Conservation (phyloP, 2,888 invertebrate species). For the Colletes collaris region DNA sequence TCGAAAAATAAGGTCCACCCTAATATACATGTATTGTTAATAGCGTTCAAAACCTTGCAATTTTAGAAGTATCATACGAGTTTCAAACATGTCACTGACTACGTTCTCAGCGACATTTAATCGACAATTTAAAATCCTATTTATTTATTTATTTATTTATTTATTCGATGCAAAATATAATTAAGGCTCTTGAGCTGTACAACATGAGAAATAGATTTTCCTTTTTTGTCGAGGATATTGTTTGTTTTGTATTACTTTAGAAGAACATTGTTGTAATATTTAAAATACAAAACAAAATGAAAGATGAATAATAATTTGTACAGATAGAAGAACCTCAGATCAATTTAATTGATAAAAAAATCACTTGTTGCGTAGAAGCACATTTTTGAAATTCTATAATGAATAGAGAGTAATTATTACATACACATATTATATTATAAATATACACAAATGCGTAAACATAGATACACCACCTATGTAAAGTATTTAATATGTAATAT, state of each 20-base stretch:
- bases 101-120: constrained; percentile 14
- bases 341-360: constrained; percentile 57
- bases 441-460: constrained; percentile 47
- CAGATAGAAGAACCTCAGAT: constrained; percentile 48
- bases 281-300: constrained; percentile 5
- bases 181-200: not conserved
- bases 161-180: constrained; percentile 1
- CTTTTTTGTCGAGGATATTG: constrained; percentile 8
- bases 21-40: constrained; percentile 41
- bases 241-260: constrained; percentile 28
- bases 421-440: constrained; percentile 58
- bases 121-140: constrained; percentile 13
- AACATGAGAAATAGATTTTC: not conserved
- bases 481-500: constrained; percentile 61
- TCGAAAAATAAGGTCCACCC: too few relatives aligned
- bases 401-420: constrained; percentile 69
- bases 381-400: constrained; percentile 70
- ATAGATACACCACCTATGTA: constrained; percentile 58
- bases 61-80: constrained; percentile 27
- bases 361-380: constrained; percentile 74
- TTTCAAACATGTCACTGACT: constrained; percentile 21
- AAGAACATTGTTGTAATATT: not conserved
- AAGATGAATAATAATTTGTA: constrained; percentile 37
- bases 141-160: constrained; percentile 61
- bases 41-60: constrained; percentile 40